Evolutionary conservation across 2,888 invertebrate species (phyloP), one percentile per base, ranked within the genome.

Genomic region (Galerucella nymphaeae): DNA sequence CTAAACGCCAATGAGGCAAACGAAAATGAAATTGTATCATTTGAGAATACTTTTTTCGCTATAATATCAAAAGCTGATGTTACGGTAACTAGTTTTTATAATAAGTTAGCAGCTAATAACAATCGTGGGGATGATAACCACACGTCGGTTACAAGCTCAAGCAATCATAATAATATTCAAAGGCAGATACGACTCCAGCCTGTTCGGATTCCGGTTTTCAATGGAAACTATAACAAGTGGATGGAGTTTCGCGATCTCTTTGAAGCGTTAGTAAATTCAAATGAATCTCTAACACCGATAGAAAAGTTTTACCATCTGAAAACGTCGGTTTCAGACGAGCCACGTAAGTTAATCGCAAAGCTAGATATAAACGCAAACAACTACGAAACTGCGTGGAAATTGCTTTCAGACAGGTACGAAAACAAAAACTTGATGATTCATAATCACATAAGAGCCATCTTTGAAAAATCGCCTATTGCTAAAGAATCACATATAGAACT

Each of bases 201-300:
- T 14, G 38, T 66, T 16, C 6, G 38, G 2, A n/a, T 66, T 14
- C 66, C 66, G 9, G 13, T 38, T 0, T 66, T 55, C 20, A 18
- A 66, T 6, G 66, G 66, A 20, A 16, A 50, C 14, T 65, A 53
- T 65, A 57, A 66, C 16, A 20, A 41, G 14, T 75, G 68, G 73
- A 45, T 73, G 20, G 75, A 75, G 42, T 75, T 73, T 63, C 61
- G 57, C 16, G 73, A 75, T 57, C 48, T 66, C 3, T 75, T 75
- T 61, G 53, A 38, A 4, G 66, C 57, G 30, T 45, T 66, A 30
- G 13, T 66, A 10, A 38, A 66, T 66, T 8, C 18, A n/a, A 66
- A 55, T 55, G 14, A 45, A 18, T 53, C 53, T 16, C 18, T 66
- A 23, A 66, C 30, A 14, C 16, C 38, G 2, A 55, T 66, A 11